A percentile compares a stretch with the other conserved stretches of the same genome.
Conservation (phyloP, 2,797 vertebrate genomes). For the Hemitrygon akajei region DNA sequence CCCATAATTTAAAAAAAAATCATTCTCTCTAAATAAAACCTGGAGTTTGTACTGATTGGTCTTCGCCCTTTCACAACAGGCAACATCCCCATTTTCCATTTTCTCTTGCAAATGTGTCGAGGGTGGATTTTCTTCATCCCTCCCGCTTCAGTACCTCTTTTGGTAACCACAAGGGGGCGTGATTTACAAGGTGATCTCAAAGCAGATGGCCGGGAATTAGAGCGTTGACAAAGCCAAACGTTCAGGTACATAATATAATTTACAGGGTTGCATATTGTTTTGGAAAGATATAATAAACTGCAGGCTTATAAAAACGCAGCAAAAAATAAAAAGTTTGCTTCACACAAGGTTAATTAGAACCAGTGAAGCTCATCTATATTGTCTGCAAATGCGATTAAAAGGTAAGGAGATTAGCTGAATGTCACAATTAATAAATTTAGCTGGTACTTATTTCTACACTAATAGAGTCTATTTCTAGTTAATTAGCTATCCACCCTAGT, state of each 20-base stretch:
- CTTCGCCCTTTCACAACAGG: neutral
- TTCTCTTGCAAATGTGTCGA: neutral
- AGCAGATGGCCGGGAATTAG: neutral
- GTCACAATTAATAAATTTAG: slow-evolving; percentile 25
- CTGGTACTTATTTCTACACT: neutral
- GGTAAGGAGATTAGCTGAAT: neutral
- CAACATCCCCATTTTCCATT: neutral
- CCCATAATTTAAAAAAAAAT: neutral
- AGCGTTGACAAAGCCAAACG: neutral
- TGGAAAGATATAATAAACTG: neutral
- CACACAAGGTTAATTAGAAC: neutral
- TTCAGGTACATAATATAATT: neutral
- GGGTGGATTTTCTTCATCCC: neutral
- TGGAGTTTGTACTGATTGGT: too few species aligned
- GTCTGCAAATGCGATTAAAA: slow-evolving; percentile 9
- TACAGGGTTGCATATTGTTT: neutral
- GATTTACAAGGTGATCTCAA: neutral
- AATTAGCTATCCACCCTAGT: neutral
- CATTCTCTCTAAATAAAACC: neutral
- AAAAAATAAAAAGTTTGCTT: neutral
- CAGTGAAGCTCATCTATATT: neutral
- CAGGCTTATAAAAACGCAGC: neutral
- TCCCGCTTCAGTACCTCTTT: neutral
- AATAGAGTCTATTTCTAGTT: neutral
- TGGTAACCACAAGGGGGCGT: neutral